Evolutionary conservation across 2,888 invertebrate genomes (phyloP), one percentile per base, ranked within the genome.

Genomic region (Coecobrya sp.): DNA sequence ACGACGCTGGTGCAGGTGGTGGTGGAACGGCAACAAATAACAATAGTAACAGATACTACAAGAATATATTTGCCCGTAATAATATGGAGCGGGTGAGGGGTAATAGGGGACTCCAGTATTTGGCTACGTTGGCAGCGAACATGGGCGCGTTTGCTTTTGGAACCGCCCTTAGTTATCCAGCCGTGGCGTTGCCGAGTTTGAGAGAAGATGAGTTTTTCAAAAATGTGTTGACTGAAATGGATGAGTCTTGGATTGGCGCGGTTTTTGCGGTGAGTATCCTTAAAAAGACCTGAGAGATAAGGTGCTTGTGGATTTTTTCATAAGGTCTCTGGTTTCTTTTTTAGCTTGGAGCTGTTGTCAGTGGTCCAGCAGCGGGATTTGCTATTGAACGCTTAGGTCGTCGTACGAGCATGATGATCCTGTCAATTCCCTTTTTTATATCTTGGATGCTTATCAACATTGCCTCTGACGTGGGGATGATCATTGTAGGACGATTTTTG

Each of bases 161-260:
- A 30, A 91, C 91, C 1, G 87, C 90, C 0, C 65, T 90, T 7
- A 73, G 73, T 13, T 93, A 86, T 59, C 86, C 90, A 10, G 87
- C 84, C 27, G 86, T 86, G 11, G 89, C 91, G 0, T 65, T 93
- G 10, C 93, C 93, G 10, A 88, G 85, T 62, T 22, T 92, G 49
- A 19, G 92, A 3, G 27, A 45, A 0, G 92, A 92, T n/a, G 11
- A 22, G 19, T 62, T 55, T 45, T 84, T 89, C 25, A 92, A 85
- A 45, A 87, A 59, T 11, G 76, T 73, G 19, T 27, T 93, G 25
- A 90, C 87, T 10, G 86, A 97, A 96, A 96, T 96, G 16, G 95
- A 96, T 30, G 95, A 96, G 0, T 96, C 97, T 0, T 96, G 97
- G 96, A 95, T 97, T 10, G 96, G 96, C 0, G 96, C 96, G 62